Percentiles rank a stretch among this genome's conserved stretches.
Evolutionary conservation across 1,140 invertebrate species (phyloP).

Genomic region (Pachypeltis micranthus): DNA sequence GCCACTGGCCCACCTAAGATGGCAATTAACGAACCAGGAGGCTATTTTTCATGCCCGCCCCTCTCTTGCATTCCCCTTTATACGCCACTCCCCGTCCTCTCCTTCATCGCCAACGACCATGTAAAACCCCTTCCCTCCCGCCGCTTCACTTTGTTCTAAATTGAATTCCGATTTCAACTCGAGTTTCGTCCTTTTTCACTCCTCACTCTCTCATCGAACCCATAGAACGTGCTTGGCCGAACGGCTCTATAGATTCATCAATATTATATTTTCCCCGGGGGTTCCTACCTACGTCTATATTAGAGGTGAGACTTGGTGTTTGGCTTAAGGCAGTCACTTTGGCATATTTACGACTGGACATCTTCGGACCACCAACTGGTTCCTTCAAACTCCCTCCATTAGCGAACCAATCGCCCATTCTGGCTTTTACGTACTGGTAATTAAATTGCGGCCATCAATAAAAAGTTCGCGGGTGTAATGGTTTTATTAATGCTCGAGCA

Average conservation of each 20-base stretch:
- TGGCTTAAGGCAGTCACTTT: conserved; percentile 2
- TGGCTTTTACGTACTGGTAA: not conserved
- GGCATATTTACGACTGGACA: conserved; percentile 4
- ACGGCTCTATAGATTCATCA: conserved; percentile 6
- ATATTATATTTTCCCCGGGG: not conserved
- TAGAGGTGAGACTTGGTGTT: conserved; percentile 7
- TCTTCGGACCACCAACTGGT: conserved; percentile 1
- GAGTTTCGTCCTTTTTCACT: not conserved
- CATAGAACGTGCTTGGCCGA: not conserved
- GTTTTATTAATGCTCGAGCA: not conserved
- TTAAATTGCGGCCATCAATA: not conserved
- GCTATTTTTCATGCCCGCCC: conserved; percentile 45
- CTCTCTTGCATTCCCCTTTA: conserved; percentile 52
- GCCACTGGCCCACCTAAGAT: conserved; percentile 7
- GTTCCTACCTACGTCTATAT: not conserved
- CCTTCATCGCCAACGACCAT: conserved; percentile 61
- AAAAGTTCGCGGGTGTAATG: not conserved
- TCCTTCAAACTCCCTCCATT: not conserved
- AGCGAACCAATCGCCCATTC: not conserved
- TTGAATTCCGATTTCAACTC: conserved; percentile 8
- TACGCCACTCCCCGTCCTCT: conserved; percentile 69
- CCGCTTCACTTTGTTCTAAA: conserved; percentile 1
- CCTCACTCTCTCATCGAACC: not conserved
- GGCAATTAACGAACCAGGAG: conserved; percentile 35
- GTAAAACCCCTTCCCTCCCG: not conserved